Conservation (phyloP, 2,797 vertebrate genomes). For the Parotocinclus haroldoi region DNA sequence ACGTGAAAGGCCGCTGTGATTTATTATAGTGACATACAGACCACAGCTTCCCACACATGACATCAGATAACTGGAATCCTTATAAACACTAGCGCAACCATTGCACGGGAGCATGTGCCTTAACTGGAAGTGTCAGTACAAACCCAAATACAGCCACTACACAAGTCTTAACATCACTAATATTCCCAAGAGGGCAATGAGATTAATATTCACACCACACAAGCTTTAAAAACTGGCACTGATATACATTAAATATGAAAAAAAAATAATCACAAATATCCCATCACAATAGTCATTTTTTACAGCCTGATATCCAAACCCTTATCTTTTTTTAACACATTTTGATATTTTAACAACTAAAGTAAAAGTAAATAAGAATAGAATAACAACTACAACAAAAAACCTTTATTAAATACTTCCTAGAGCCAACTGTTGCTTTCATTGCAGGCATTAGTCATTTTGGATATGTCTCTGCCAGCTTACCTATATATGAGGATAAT, state of each 20-base stretch:
- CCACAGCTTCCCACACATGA: neutral
- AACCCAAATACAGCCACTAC: slow-evolving; percentile 50
- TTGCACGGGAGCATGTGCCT: slow-evolving; percentile 38
- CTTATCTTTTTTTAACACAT: slow-evolving; percentile 25
- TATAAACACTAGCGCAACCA: slow-evolving; percentile 16
- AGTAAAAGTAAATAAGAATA: too few species aligned
- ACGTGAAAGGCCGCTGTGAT: neutral
- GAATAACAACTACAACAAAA: too few species aligned
- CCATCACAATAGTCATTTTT: too few species aligned
- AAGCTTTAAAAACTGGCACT: slow-evolving; percentile 37
- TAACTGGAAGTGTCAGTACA: slow-evolving; percentile 48
- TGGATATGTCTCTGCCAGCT: too few species aligned
- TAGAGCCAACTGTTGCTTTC: too few species aligned
- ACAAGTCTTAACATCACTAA: slow-evolving; percentile 46
- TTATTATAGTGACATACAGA: neutral
- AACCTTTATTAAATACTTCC: too few species aligned
- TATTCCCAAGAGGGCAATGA: too few species aligned
- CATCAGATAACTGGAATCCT: slow-evolving; percentile 21
- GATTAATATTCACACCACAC: slow-evolving; percentile 38
- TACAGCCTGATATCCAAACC: slow-evolving; percentile 7
- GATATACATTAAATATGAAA: neutral
- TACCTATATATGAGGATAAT: too few species aligned
- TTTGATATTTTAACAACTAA: too few species aligned
- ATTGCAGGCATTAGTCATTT: too few species aligned
- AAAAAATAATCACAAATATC: too few species aligned